phyloP scores from a whole-genome alignment of 2,888 invertebrate species.

The Galerucella calmariensis region DNA sequence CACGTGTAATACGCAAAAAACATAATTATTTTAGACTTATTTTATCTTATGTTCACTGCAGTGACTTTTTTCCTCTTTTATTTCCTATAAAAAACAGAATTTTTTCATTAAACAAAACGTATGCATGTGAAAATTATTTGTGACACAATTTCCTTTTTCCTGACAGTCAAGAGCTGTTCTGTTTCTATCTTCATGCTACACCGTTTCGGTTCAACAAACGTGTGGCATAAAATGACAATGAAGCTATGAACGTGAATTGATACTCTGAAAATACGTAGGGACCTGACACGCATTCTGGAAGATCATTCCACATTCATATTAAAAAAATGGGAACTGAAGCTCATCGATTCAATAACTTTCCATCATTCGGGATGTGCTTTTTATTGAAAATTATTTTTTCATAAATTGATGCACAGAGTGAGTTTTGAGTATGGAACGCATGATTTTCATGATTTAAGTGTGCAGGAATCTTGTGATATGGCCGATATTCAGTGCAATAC shows the following conservation, averaged over 20 bases:
- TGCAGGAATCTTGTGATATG: too few relatives aligned
- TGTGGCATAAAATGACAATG: slow-evolving; percentile 32
- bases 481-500: too few relatives aligned
- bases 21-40: background rate
- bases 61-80: background rate
- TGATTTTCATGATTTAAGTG: too few relatives aligned
- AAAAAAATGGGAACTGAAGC: background rate
- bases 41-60: background rate
- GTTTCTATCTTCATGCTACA: slow-evolving; percentile 21
- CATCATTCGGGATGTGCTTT: too few relatives aligned
- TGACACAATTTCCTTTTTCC: slow-evolving; percentile 12
- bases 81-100: background rate
- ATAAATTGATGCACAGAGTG: too few relatives aligned
- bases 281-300: slow-evolving; percentile 18
- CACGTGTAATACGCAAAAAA: background rate
- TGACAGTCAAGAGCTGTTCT: slow-evolving; percentile 1
- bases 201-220: slow-evolving; percentile 12
- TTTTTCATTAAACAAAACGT: background rate
- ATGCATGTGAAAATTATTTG: background rate
- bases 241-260: slow-evolving; percentile 15
- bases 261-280: slow-evolving; percentile 5
- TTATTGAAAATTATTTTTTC: too few relatives aligned
- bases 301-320: background rate
- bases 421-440: too few relatives aligned
- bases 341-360: too few relatives aligned